Base-by-base conservation (phyloP, 2,888 invertebrate genomes). In the Euspilapteryx auroguttella region DNA sequence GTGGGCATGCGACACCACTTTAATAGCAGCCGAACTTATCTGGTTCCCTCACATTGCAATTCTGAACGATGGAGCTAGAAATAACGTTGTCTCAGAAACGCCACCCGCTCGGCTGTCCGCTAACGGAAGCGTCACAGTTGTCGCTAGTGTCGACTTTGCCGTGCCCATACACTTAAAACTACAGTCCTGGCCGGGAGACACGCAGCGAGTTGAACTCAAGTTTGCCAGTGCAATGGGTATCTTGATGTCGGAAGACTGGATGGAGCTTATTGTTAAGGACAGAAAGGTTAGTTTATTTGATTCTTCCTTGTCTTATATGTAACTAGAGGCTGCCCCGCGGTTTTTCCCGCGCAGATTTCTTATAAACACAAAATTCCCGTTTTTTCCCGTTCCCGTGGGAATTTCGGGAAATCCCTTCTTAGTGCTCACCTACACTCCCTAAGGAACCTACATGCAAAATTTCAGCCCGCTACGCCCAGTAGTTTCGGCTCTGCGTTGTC, bases 11-110 rank as follows among this genome's bases (percentile, higher is more conserved):
- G 63, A 62, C 12, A 54, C 57, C 23, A 56, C 85, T 21, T 78
- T 85, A 47, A 64, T 86, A 43, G 79, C 81, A 6, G 82, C 82
- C 32, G 84, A 83, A 52, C 86, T 88, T 48, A 73, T 90, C 39
- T 92, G 91, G 88, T 80, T 81, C 53, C 91, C 89, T 3, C 89
- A 88, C 55, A 68, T 89, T 33, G 78, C 79, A 35, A 69, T 88
- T 9, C 82, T 85, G 40, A 89, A 89, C 59, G 81, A 82, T 59
- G 82, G 85, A 35, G 83, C 83, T 6, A 79, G 80, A 21, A 78
- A 73, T 23, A 73, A 78, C 7, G 65, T 82, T 1, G 69, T 79
- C 9, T 80, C 82, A 41, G 85, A 84, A 42, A 80, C 83, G 31
- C 47, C 82, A 14, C 80, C 90, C 10, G 25, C 45, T 46, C 55